Evolutionary conservation across 2,888 invertebrate species (phyloP), one percentile per base, ranked within the genome.

Genomic region (Cephus sareptanus): DNA sequence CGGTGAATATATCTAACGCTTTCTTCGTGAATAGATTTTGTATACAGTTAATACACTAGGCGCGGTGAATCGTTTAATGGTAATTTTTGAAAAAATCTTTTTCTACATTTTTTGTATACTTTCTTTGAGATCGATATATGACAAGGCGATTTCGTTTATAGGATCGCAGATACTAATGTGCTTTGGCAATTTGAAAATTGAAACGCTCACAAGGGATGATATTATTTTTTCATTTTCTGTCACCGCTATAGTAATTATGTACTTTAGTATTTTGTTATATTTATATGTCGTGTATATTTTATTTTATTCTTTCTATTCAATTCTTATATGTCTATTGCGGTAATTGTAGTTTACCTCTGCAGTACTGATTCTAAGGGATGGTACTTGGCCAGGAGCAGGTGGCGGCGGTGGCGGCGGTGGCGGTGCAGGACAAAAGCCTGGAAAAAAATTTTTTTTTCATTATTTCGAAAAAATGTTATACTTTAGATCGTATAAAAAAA

Each of bases 321-420:
- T 56, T 56, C 40, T 23, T 56, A 6, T 40, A 4, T 40, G 4
- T 56, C 15, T 40, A 6, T 1, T 40, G 15, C 15, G 15, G 40
- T 35, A 4, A 4, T 40, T 4, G 0, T 40, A 4, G 12, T 12
- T 91, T 89, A 93, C 93, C 91, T 93, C 93, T 56, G 86, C 87
- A 77, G 93, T 92, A 88, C 88, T 92, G 84, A 93, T 92, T 86
- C 92, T 92, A 81, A 92, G 90, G 77, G 92, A 85, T 81, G 93
- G 93, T 87, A 93, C 89, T 81, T 90, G 93, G 88, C 92, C 93
- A 89, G 91, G 92, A 84, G 84, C 92, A 68, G 94, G 93, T 78
- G 94, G 91, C 11, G 94, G 94, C 74, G 94, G 93, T 71, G 93
- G 93, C 3, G 94, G 94, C 76, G 94, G 94, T 80, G 94, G 94